A percentile compares a stretch with the other conserved stretches of the same genome.
These are phyloP conservation scores for Orthosia cruda DNA, from an alignment of 2,888 invertebrate species.

Conservation along the genomic window DNA sequence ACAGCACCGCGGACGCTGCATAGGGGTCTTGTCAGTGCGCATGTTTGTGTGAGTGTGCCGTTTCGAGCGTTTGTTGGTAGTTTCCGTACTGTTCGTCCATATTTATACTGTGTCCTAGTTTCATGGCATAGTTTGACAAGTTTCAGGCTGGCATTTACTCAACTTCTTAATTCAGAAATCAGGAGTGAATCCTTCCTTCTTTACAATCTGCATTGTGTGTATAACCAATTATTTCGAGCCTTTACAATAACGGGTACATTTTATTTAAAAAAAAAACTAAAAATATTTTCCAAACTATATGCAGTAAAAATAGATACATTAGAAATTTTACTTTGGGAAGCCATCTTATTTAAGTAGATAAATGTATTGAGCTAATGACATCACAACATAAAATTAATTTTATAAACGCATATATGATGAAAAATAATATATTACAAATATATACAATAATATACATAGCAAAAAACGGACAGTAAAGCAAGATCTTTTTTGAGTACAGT, in stretches of 20 bases:
- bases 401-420: conserved; percentile 33
- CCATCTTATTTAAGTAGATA: conserved; percentile 24
- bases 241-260: conserved; percentile 27
- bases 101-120: no score
- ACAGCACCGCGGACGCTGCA: no score
- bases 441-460: conserved; percentile 39
- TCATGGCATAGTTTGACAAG: no score
- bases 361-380: conserved; percentile 13
- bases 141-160: no score
- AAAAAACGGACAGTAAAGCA: conserved; percentile 27
- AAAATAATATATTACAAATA: conserved; percentile 39
- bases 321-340: neutral
- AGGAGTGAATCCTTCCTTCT: no score
- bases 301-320: conserved; percentile 2
- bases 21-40: no score
- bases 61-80: no score
- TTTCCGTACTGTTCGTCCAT: no score
- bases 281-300: conserved; percentile 31
- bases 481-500: conserved; percentile 26
- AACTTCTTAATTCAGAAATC: no score
- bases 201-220: neutral
- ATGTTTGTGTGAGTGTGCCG: no score
- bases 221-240: neutral
- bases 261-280: neutral
- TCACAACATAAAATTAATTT: conserved; percentile 10